Evolutionary conservation across 1,140 invertebrate species (phyloP).

Genomic region (Hirudo medicinalis): DNA sequence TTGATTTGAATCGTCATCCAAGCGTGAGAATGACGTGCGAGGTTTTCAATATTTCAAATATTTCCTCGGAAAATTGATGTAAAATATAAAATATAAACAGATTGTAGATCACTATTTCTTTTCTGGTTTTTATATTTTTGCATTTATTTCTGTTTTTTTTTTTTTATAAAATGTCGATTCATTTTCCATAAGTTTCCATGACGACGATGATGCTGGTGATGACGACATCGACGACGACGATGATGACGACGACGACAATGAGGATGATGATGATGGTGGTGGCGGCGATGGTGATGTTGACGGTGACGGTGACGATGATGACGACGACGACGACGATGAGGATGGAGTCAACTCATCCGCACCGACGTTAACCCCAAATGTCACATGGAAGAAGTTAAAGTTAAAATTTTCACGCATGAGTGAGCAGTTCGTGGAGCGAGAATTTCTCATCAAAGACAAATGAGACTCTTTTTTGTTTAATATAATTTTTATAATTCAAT

Average conservation of each 20-base stretch:
- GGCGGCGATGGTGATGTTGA: background rate
- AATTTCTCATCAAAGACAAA: background rate
- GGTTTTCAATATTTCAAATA: no score
- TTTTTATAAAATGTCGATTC: no score
- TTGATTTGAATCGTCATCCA: no score
- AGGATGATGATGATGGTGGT: slow-evolving; percentile 1
- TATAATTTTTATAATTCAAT: background rate
- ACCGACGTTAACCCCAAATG: no score
- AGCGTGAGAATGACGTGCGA: no score
- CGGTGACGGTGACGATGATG: background rate
- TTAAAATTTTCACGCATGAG: background rate
- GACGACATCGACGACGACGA: no score
- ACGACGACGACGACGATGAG: background rate
- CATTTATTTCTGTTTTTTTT: background rate
- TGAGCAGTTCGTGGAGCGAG: background rate
- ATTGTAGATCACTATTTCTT: no score
- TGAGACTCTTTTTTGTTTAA: no score
- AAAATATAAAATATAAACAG: no score
- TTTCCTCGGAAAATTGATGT: no score
- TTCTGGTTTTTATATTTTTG: background rate
- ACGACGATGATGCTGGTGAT: background rate
- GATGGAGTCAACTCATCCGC: background rate
- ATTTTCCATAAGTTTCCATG: background rate
- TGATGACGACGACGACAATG: background rate
- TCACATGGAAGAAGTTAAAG: background rate